Evolutionary conservation across 2,797 vertebrate genomes (phyloP).

Genomic region (Artibeus lituratus): DNA sequence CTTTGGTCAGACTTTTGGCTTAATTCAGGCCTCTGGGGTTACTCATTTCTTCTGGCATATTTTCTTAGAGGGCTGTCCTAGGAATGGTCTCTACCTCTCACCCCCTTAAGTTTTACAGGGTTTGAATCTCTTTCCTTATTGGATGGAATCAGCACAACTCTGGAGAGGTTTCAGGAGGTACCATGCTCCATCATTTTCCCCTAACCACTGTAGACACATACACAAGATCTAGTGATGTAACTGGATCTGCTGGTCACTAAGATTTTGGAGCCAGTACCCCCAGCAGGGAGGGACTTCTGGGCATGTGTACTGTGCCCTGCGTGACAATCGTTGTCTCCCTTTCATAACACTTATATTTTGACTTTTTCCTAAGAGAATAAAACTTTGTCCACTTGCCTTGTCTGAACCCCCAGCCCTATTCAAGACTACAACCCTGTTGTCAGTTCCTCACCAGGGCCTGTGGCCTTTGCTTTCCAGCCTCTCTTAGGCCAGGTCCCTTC

Average conservation of each 20-base stretch:
- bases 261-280: not conserved
- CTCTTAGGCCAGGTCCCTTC: not conserved
- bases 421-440: not conserved
- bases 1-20: constrained; percentile 14
- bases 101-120: not conserved
- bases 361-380: not conserved
- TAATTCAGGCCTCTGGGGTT: not conserved
- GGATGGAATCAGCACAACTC: not conserved
- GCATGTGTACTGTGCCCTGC: not conserved
- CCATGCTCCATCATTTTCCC: not conserved
- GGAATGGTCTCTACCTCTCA: not conserved
- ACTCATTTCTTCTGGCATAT: not conserved
- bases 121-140: not conserved
- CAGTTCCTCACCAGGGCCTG: not conserved
- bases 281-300: not conserved
- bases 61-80: not conserved
- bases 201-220: not conserved
- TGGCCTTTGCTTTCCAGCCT: not conserved
- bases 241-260: not conserved
- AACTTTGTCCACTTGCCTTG: not conserved
- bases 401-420: not conserved
- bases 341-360: not conserved
- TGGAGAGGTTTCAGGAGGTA: not conserved
- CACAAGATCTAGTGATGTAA: not conserved
- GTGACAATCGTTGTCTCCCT: not conserved